Percentiles rank a stretch among this genome's conserved stretches.
Conservation (phyloP, 2,113 vertebrate species). For the Apaloderma vittatum region DNA sequence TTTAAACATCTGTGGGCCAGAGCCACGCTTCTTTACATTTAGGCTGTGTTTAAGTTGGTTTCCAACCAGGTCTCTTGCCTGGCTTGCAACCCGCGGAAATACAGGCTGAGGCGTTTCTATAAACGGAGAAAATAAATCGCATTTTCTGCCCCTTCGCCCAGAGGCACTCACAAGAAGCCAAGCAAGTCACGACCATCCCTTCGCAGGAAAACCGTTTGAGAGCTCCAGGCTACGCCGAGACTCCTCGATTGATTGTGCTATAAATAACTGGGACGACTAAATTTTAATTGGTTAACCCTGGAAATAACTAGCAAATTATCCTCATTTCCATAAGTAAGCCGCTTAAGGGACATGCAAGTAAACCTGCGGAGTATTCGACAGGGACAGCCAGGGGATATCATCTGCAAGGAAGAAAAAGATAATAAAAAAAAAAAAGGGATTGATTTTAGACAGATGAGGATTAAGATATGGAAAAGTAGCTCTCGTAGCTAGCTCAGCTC, state of each 20-base stretch:
- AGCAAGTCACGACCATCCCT: neutral
- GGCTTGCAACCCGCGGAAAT: neutral
- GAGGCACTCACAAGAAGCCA: no score
- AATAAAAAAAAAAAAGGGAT: neutral
- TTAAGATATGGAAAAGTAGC: neutral
- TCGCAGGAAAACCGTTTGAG: accelerated
- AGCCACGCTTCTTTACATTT: neutral
- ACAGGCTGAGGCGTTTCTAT: neutral
- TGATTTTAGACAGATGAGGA: neutral
- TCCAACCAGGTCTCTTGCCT: neutral
- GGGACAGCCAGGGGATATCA: neutral
- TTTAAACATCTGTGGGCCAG: conserved; percentile 28
- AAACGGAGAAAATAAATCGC: neutral
- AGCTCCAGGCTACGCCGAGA: accelerated
- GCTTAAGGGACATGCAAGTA: neutral
- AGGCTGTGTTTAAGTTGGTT: neutral
- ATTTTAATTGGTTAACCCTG: conserved; percentile 7
- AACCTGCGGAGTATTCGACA: neutral
- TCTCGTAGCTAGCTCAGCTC: neutral
- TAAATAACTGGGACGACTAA: neutral
- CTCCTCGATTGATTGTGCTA: neutral
- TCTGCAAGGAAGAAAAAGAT: neutral
- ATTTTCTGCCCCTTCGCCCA: neutral
- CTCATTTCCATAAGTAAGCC: neutral
- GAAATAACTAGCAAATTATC: conserved; percentile 22